Evolutionary conservation across 1,140 invertebrate genomes (phyloP), one percentile per base, ranked within the genome.

Genomic region (Anoplophora glabripennis): DNA sequence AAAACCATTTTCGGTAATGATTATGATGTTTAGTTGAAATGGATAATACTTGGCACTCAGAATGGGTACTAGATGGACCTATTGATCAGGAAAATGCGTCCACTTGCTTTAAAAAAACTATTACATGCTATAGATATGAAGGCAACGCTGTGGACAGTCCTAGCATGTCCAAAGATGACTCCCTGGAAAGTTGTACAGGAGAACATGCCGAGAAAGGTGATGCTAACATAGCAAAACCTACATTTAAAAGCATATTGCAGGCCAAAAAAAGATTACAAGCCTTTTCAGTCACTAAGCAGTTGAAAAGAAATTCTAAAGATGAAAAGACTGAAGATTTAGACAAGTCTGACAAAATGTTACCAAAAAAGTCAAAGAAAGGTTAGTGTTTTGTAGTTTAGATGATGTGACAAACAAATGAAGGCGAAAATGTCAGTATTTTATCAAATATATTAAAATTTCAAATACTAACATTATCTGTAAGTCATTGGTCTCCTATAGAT

Each of bases 191-290:
- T 44, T 10, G 14, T 40, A n/a, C n/a, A 8, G 38, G 12, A 15
- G 52, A 42, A 17, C 9, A n/a, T 10, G n/a, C 15, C 11, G 18
- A 4, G 33, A 54, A 54, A 44, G 12, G 8, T 44, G 41, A 54
- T n/a, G 4, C 21, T n/a, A 33, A 21, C 14, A 7, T 42, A 12
- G 0, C 28, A 9, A 66, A 66, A 40, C 21, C 64, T 14, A 60
- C 51, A 9, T 56, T 59, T 9, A 69, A 65, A 48, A 59, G 57
- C 40, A 28, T 46, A 35, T 42, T 59, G 42, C 64, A 68, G 47
- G 72, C 72, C 1, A 75, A 75, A 59, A 72, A 72, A 58, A 64
- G 73, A 21, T 53, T 75, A n/a, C 68, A 70, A 57, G 70, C 73
- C 3, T 75, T 72, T 59, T 64, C 62, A 48, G 18, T n/a, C 7